Evolutionary conservation across 2,797 vertebrate genomes (phyloP).

Genomic region (Mus caroli): DNA sequence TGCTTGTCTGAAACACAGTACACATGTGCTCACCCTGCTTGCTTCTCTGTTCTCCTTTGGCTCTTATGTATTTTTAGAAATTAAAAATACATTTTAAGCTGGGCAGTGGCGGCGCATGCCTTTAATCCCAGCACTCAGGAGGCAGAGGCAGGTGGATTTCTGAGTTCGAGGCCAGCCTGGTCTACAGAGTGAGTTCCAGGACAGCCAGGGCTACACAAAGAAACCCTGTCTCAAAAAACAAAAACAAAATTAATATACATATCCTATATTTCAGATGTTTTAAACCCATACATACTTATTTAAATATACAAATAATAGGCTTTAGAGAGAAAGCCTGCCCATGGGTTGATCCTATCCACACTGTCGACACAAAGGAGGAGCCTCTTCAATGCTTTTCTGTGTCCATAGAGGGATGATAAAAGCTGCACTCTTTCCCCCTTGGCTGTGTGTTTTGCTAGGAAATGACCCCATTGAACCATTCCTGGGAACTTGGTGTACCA

Average conservation of each 20-base stretch:
- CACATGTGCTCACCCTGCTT: not conserved
- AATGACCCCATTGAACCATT: not conserved
- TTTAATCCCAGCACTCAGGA: too few relatives aligned
- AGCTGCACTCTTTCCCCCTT: not conserved
- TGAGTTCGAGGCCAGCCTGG: too few relatives aligned
- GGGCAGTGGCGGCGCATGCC: too few relatives aligned
- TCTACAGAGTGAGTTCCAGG: too few relatives aligned
- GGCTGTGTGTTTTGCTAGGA: not conserved
- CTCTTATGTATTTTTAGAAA: not conserved
- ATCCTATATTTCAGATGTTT: not conserved
- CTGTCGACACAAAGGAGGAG: not conserved
- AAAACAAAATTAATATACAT: not conserved
- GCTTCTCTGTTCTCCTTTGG: not conserved
- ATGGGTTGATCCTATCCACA: not conserved
- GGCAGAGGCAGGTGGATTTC: too few relatives aligned
- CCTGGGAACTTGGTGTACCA: not conserved
- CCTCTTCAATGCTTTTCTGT: not conserved
- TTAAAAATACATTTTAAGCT: too few relatives aligned
- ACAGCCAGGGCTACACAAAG: too few relatives aligned
- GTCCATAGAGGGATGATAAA: not conserved
- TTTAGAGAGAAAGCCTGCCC: not conserved
- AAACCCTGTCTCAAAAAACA: too few relatives aligned
- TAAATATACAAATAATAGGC: not conserved
- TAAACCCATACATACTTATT: not conserved
- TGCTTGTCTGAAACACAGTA: not conserved